phyloP scores from a whole-genome alignment of 2,888 invertebrate species.

The Drosophila mimetica region DNA sequence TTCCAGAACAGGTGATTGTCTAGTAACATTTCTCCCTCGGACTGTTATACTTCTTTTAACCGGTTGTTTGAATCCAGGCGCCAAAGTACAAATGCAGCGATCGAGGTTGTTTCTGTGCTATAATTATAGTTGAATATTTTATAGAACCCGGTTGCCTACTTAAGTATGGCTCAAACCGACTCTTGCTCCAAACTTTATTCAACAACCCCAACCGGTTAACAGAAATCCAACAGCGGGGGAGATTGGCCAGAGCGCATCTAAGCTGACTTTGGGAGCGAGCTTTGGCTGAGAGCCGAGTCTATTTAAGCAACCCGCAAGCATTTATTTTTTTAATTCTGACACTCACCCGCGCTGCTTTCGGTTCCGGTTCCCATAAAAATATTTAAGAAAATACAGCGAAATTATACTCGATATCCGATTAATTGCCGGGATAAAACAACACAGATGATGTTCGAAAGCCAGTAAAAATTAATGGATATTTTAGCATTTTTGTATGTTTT shows the following conservation, averaged over 20 bases:
- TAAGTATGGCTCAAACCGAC: background rate
- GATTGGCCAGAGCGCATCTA: background rate
- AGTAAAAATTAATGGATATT: background rate
- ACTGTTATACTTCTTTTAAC: background rate
- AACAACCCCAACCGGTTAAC: background rate
- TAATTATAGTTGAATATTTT: background rate
- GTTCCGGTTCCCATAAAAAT: constrained; percentile 4
- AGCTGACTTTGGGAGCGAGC: constrained; percentile 7
- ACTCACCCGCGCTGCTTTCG: constrained; percentile 18
- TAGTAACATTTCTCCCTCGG: background rate
- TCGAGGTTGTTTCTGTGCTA: background rate
- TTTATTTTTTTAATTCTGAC: constrained; percentile 16
- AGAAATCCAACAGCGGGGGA: background rate
- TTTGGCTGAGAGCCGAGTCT: constrained; percentile 17
- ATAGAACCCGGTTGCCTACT: background rate
- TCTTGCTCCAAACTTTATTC: background rate
- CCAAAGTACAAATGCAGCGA: background rate
- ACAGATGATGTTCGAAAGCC: background rate
- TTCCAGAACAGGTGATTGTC: constrained; percentile 3
- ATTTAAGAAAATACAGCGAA: background rate
- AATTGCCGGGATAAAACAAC: constrained; percentile 21
- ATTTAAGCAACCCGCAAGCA: constrained; percentile 25
- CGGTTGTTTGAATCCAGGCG: background rate
- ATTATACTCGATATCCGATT: constrained; percentile 5
- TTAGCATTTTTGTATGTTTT: background rate